phyloP scores from a whole-genome alignment of 2,797 vertebrate genomes.

The Lepidocolaptes lacrymiger region DNA sequence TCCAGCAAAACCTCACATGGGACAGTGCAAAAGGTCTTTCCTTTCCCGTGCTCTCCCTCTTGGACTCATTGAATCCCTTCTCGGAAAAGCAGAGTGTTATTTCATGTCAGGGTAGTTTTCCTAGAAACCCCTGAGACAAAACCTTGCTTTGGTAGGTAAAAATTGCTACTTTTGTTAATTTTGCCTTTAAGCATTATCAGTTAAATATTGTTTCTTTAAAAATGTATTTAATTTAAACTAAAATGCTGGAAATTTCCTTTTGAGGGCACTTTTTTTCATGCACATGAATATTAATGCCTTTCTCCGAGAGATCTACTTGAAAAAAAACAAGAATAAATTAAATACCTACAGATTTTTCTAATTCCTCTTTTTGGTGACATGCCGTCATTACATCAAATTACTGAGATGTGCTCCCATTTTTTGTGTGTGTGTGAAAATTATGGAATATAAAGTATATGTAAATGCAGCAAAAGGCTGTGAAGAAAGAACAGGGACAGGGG shows the following conservation, averaged over 20 bases:
- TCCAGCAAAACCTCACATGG: not conserved
- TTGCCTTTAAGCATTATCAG: slow-evolving; percentile 67
- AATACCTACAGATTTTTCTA: slow-evolving; percentile 88
- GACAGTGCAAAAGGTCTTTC: not conserved
- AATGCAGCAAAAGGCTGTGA: slow-evolving; percentile 84
- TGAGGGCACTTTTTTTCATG: slow-evolving; percentile 65
- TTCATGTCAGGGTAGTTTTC: slow-evolving; percentile 1
- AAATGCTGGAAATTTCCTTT: slow-evolving; percentile 82
- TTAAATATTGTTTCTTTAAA: slow-evolving; percentile 79
- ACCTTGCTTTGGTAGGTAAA: slow-evolving; percentile 8
- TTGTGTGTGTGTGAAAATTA: slow-evolving; percentile 80
- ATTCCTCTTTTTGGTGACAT: slow-evolving; percentile 87
- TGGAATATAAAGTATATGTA: slow-evolving; percentile 97
- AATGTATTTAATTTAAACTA: slow-evolving; percentile 80
- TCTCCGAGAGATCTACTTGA: slow-evolving; percentile 82
- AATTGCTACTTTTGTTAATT: slow-evolving; percentile 2
- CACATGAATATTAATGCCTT: slow-evolving; percentile 84
- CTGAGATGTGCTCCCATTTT: slow-evolving; percentile 83
- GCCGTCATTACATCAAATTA: slow-evolving; percentile 95
- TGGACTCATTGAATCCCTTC: not conserved
- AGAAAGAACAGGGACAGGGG: slow-evolving; percentile 80
- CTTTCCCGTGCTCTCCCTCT: not conserved
- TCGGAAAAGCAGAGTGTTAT: not conserved
- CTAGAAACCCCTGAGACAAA: not conserved
- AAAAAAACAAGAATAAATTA: slow-evolving; percentile 84